Evolutionary conservation across 2,113 vertebrate species (phyloP).

Genomic region (Orthochromis malagaraziensis): DNA sequence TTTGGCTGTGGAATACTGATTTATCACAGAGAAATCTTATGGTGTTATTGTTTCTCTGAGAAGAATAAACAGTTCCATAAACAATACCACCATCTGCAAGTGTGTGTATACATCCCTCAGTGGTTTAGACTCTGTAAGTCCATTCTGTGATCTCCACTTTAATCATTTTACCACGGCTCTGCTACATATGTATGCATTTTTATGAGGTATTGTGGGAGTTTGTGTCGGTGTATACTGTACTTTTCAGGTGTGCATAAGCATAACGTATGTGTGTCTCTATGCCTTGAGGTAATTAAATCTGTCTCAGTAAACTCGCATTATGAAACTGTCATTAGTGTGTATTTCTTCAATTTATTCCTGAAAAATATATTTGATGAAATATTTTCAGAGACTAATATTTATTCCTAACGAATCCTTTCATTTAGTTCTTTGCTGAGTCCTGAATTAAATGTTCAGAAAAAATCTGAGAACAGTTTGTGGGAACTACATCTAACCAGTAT

Average conservation of each 20-base stretch:
- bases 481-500: not conserved
- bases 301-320: not conserved
- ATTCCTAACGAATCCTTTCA: not conserved
- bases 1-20: not conserved
- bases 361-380: not conserved
- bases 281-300: not conserved
- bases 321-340: not conserved
- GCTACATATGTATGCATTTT: not conserved
- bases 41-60: not conserved
- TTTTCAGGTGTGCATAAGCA: not conserved
- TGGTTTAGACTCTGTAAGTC: not conserved
- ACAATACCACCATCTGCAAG: not conserved
- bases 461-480: not conserved
- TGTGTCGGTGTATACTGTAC: not conserved
- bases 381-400: not conserved
- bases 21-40: conserved; percentile 1
- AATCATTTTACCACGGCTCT: not conserved
- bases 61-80: not conserved
- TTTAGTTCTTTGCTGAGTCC: not conserved
- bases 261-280: rapidly evolving
- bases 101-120: not conserved
- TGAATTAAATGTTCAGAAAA: not conserved
- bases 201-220: not conserved
- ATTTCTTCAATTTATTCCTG: not conserved
- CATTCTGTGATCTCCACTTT: not conserved